phyloP scores from a whole-genome alignment of 2,113 vertebrate species.

The Sciurus niger region DNA sequence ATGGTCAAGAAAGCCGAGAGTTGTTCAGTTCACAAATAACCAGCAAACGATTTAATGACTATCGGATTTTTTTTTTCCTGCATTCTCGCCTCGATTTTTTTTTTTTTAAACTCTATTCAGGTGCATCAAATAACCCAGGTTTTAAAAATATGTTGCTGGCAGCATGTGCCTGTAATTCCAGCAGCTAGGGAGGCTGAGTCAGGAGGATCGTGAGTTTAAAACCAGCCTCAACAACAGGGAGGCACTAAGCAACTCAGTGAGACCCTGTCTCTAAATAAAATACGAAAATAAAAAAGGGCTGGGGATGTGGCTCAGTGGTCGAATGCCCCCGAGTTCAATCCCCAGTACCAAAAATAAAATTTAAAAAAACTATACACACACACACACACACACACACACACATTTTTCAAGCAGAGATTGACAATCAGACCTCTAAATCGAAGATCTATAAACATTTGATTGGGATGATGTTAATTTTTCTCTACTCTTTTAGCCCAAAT shows the following conservation, averaged over 20 bases:
- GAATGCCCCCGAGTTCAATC: too few relatives aligned
- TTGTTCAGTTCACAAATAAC: background rate
- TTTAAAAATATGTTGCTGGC: background rate
- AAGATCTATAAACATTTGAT: background rate
- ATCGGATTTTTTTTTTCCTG: background rate
- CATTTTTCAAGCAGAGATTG: background rate
- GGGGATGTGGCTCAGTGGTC: too few relatives aligned
- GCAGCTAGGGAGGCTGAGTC: too few relatives aligned
- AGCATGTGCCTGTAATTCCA: too few relatives aligned
- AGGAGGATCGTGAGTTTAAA: too few relatives aligned
- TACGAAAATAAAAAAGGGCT: too few relatives aligned
- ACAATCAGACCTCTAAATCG: background rate
- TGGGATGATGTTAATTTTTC: background rate
- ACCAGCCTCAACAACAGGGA: too few relatives aligned
- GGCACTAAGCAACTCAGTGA: too few relatives aligned
- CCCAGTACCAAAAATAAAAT: too few relatives aligned
- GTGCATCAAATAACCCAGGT: background rate
- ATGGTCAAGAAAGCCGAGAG: background rate
- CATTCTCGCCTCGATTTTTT: background rate
- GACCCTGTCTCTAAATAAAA: too few relatives aligned
- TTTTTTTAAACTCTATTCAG: background rate
- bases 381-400: too few relatives aligned
- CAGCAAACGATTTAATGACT: background rate
- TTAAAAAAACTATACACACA: too few relatives aligned
- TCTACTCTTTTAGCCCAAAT: background rate